A percentile compares a stretch with the other conserved stretches of the same genome.
These are phyloP conservation scores for Sinohyriopsis cumingii DNA, from an alignment of 2,888 invertebrate genomes.

Conservation along the genomic window DNA sequence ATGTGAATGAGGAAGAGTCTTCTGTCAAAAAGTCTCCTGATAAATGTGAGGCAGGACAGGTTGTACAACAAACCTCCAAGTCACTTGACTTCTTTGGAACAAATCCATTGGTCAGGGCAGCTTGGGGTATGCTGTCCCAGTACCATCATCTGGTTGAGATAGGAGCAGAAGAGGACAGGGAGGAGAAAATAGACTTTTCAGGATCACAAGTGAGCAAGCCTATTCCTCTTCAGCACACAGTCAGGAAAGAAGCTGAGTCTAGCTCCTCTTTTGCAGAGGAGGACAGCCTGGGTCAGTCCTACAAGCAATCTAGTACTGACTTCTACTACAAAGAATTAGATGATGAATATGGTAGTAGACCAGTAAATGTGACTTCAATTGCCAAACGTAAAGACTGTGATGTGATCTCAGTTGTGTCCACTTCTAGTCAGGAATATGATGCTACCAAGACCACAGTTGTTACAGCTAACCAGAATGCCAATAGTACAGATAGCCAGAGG, in stretches of 20 bases:
- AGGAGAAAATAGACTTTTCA: conserved; percentile 12
- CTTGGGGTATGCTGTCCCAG: conserved; percentile 78
- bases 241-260: conserved; percentile 46
- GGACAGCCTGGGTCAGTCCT: conserved; percentile 69
- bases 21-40: conserved; percentile 12
- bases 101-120: conserved; percentile 57
- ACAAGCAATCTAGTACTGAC: conserved; percentile 45
- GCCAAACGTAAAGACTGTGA: conserved; percentile 38
- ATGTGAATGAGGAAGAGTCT: conserved; percentile 18
- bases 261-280: conserved; percentile 67
- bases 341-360: conserved; percentile 68
- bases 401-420: conserved; percentile 35
- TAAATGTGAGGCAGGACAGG: conserved; percentile 7
- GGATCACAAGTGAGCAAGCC: not conserved
- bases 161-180: conserved; percentile 63
- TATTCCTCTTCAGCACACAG: conserved; percentile 2
- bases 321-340: conserved; percentile 67
- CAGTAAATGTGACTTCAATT: conserved; percentile 41
- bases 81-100: conserved; percentile 54
- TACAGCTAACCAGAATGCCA: conserved; percentile 11
- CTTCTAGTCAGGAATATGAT: conserved; percentile 41
- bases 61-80: conserved; percentile 16
- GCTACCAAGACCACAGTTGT: conserved; percentile 27
- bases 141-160: conserved; percentile 81
- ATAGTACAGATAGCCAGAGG: conserved; percentile 15